These are phyloP conservation scores for Bambusicola thoracicus DNA, from an alignment of 2,113 vertebrate genomes.

Conservation along the genomic window DNA sequence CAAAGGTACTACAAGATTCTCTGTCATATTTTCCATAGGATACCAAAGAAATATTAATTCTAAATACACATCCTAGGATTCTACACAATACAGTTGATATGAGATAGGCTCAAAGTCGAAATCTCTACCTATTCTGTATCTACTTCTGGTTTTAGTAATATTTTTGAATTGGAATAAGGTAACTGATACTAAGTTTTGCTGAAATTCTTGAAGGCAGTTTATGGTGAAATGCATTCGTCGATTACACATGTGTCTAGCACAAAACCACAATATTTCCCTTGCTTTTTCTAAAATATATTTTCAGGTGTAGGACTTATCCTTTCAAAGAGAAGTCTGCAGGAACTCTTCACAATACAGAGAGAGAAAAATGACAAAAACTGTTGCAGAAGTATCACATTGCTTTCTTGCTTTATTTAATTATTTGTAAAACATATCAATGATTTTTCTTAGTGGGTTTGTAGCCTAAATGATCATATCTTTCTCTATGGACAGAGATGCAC, in stretches of 20 bases:
- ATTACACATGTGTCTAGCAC: accelerated
- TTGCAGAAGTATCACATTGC: neutral
- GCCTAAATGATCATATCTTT: neutral
- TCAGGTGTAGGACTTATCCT: neutral
- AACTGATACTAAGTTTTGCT: neutral
- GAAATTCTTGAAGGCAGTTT: neutral
- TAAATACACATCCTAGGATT: neutral
- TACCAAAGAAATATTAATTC: neutral
- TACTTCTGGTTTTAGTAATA: neutral
- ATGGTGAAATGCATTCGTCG: neutral
- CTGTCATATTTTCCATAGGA: accelerated
- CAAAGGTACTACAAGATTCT: neutral
- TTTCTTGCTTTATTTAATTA: neutral
- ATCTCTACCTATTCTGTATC: neutral
- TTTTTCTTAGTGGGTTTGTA: neutral
- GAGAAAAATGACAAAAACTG: neutral
- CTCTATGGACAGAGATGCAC: neutral
- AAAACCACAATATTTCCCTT: neutral
- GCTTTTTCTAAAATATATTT: neutral
- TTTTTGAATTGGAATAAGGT: neutral
- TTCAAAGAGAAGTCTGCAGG: neutral
- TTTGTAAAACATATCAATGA: neutral
- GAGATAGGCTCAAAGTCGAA: neutral
- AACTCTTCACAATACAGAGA: neutral
- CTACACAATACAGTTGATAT: neutral